A percentile compares a stretch with the other conserved stretches of the same genome.
phyloP scores from a whole-genome alignment of 2,888 invertebrate genomes.

The Epinotia demarniana region DNA sequence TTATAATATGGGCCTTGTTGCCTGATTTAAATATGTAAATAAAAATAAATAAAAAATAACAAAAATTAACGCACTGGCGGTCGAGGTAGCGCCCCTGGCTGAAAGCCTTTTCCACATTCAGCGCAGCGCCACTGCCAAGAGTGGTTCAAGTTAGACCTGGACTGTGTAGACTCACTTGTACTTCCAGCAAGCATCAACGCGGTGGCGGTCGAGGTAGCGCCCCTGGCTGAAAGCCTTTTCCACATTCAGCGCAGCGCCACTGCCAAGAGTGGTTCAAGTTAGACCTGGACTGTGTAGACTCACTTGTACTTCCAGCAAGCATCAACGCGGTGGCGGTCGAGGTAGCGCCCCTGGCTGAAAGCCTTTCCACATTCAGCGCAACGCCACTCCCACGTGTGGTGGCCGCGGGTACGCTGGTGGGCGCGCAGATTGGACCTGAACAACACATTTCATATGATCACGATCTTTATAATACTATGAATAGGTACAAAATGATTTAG shows the following conservation, averaged over 20 bases:
- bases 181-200: too few relatives aligned
- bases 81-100: too few relatives aligned
- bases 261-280: constrained; percentile 89
- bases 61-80: too few relatives aligned
- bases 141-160: too few relatives aligned
- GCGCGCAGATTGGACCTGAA: constrained; percentile 88
- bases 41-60: too few relatives aligned
- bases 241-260: constrained; percentile 87
- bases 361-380: constrained; percentile 88
- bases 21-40: too few relatives aligned
- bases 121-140: too few relatives aligned
- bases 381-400: constrained; percentile 88
- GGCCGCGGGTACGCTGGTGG: constrained; percentile 88
- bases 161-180: too few relatives aligned
- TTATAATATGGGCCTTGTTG: too few relatives aligned
- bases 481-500: too few relatives aligned
- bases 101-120: too few relatives aligned
- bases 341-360: constrained; percentile 87
- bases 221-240: constrained; percentile 89
- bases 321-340: constrained; percentile 86
- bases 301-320: constrained; percentile 87
- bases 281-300: constrained; percentile 77
- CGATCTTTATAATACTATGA: too few relatives aligned
- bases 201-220: constrained; percentile 54
- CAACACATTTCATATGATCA: neutral